Conservation (phyloP, 2,888 invertebrate species). For the Crematogaster levior region DNA sequence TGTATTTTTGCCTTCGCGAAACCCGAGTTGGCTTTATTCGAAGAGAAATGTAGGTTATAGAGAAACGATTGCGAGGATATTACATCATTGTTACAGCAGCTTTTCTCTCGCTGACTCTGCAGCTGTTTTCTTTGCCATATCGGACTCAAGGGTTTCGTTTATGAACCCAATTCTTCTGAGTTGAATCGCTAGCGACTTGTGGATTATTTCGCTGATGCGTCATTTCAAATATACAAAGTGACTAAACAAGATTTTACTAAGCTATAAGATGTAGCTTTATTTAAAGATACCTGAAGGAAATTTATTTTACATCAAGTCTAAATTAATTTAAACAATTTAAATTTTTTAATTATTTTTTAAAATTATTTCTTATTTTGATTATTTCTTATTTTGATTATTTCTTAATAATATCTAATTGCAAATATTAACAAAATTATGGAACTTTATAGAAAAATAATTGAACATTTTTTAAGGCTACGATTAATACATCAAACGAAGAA, state of each 20-base stretch:
- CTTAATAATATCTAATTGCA: background rate
- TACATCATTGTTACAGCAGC: constrained; percentile 48
- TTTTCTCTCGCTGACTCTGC: constrained; percentile 43
- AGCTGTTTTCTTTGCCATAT: constrained; percentile 51
- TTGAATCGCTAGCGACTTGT: constrained; percentile 22
- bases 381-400: too few species aligned
- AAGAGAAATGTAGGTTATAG: constrained; percentile 47
- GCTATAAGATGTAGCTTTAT: background rate
- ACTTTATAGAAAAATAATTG: too few species aligned
- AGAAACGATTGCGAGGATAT: constrained; percentile 40
- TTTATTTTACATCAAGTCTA: background rate
- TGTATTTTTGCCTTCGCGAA: constrained; percentile 39
- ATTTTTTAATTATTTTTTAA: too few species aligned
- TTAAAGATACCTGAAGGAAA: background rate
- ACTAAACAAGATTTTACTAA: constrained; percentile 23
- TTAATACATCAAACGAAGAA: too few species aligned
- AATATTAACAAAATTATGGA: background rate
- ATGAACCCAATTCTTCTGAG: constrained; percentile 45
- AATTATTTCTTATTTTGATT: too few species aligned
- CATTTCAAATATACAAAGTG: constrained; percentile 22
- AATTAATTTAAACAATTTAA: too few species aligned
- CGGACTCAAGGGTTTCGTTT: constrained; percentile 41
- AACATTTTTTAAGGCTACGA: too few species aligned
- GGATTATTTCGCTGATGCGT: constrained; percentile 42
- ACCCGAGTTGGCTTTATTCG: constrained; percentile 40